Percentiles rank a stretch among this genome's conserved stretches.
phyloP scores from a whole-genome alignment of 2,888 invertebrate genomes.

The Ligdia adustata region DNA sequence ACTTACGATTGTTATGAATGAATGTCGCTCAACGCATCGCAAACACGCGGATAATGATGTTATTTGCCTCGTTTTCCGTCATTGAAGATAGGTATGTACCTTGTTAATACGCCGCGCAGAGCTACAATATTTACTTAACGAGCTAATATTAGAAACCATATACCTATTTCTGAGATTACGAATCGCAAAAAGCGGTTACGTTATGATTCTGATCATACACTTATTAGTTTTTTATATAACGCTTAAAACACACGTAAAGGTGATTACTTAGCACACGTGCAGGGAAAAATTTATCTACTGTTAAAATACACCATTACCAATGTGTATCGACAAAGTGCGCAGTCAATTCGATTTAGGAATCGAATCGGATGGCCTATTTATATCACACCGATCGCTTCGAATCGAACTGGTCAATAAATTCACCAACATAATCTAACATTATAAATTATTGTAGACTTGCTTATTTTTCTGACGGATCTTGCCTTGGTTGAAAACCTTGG shows the following conservation, averaged over 20 bases:
- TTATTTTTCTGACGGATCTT: constrained; percentile 24
- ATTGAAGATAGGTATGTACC: constrained; percentile 55
- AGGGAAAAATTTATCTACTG: neutral
- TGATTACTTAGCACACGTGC: neutral
- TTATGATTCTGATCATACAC: no score
- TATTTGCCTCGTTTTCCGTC: constrained; percentile 76
- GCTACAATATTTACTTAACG: constrained; percentile 1
- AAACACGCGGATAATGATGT: constrained; percentile 70
- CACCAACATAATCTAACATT: constrained; percentile 20
- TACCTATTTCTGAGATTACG: no score
- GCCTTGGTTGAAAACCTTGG: constrained; percentile 33
- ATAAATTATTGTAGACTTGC: constrained; percentile 23
- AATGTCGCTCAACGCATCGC: constrained; percentile 56
- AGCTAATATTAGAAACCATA: neutral
- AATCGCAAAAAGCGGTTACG: no score
- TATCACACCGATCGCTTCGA: constrained; percentile 3
- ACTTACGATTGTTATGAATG: constrained; percentile 66
- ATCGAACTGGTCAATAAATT: constrained; percentile 26
- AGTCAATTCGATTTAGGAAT: constrained; percentile 11
- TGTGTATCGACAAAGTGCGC: constrained; percentile 17
- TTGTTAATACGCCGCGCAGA: constrained; percentile 35
- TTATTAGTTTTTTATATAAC: no score
- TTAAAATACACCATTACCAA: constrained; percentile 10
- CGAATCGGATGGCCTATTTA: constrained; percentile 20
- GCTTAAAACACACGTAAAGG: neutral